Conservation (phyloP, 2,888 invertebrate genomes). For the Aphodius granarius region DNA sequence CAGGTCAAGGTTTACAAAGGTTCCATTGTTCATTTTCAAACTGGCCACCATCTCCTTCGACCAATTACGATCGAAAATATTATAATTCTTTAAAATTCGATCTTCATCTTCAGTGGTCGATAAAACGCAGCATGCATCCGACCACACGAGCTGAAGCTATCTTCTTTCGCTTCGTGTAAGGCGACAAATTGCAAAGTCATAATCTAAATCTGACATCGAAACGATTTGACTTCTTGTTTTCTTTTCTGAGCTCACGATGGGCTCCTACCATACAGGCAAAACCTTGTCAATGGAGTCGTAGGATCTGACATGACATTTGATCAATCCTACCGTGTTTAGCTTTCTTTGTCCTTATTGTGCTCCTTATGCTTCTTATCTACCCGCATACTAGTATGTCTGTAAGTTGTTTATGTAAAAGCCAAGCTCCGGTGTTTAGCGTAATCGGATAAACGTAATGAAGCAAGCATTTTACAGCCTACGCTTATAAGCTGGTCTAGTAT, state of each 20-base stretch:
- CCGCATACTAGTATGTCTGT: slow-evolving; percentile 7
- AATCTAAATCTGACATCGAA: slow-evolving; percentile 44
- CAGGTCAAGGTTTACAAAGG: too few relatives aligned
- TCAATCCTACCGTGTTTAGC: slow-evolving; percentile 11
- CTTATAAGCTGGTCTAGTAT: slow-evolving; percentile 1
- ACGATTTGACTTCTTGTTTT: slow-evolving; percentile 26
- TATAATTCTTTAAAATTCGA: too few relatives aligned
- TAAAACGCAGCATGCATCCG: too few relatives aligned
- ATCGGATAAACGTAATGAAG: slow-evolving; percentile 44
- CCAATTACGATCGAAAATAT: too few relatives aligned
- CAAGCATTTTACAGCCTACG: slow-evolving; percentile 39
- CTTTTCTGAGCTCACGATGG: slow-evolving; percentile 39
- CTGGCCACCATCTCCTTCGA: too few relatives aligned
- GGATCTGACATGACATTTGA: slow-evolving; percentile 36
- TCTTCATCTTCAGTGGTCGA: too few relatives aligned
- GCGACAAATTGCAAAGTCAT: slow-evolving; percentile 43
- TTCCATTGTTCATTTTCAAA: too few relatives aligned
- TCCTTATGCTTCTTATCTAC: background rate
- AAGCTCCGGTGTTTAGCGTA: slow-evolving; percentile 39
- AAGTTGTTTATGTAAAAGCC: slow-evolving; percentile 26
- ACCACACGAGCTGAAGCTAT: background rate
- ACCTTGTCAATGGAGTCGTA: slow-evolving; percentile 39
- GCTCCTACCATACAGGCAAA: slow-evolving; percentile 34
- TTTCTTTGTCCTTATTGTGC: slow-evolving; percentile 9
- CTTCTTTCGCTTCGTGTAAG: background rate